Evolutionary conservation across 2,888 invertebrate genomes (phyloP).

Genomic region (Boloria euphrosyne): DNA sequence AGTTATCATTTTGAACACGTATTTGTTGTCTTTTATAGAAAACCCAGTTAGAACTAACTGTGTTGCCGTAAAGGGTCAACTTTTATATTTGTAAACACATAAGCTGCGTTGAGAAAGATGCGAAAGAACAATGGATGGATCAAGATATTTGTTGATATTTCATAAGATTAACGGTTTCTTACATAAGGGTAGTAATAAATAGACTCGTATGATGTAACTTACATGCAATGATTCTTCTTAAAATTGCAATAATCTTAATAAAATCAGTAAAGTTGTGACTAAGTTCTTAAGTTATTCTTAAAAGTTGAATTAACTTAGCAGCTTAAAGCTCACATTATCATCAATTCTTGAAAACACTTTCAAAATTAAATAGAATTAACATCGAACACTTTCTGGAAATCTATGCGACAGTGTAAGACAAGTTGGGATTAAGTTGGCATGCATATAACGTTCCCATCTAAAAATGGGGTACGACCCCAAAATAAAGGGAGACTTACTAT

Average conservation of each 20-base stretch:
- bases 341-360: neutral
- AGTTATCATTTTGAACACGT: conserved; percentile 69
- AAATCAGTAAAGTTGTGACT: neutral
- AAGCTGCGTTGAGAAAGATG: conserved; percentile 6
- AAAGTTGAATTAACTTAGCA: neutral
- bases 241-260: neutral
- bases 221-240: conserved; percentile 12
- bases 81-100: conserved; percentile 61
- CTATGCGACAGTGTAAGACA: conserved; percentile 22
- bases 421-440: conserved; percentile 18
- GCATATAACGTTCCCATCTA: conserved; percentile 29
- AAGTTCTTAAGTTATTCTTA: neutral
- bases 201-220: conserved; percentile 35
- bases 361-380: conserved; percentile 5
- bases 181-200: conserved; percentile 39
- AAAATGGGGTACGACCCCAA: conserved; percentile 37
- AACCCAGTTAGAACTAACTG: conserved; percentile 66
- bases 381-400: conserved; percentile 26
- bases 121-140: conserved; percentile 23
- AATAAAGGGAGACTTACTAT: conserved; percentile 79
- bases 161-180: conserved; percentile 37
- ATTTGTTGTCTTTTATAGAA: conserved; percentile 53
- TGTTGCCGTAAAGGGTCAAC: conserved; percentile 45
- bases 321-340: conserved; percentile 4
- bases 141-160: conserved; percentile 30